Evolutionary conservation across 2,113 vertebrate species (phyloP), one percentile per base, ranked within the genome.

Genomic region (Condylura cristata): DNA sequence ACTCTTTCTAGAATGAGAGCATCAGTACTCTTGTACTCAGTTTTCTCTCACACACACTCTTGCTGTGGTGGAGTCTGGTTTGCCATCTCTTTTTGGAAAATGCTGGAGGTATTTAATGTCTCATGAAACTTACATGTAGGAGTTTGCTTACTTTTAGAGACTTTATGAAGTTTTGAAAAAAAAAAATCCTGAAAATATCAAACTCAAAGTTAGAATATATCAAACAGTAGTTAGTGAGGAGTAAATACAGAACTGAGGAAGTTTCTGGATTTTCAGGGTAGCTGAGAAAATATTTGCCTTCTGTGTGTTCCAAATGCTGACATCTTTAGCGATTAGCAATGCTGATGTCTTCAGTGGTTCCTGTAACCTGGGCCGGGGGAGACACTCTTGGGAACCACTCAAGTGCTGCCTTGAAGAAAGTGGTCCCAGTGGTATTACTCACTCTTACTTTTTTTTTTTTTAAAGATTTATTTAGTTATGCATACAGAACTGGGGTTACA

Each of bases 21-120:
- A 17, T 9, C 26, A 16, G 39, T 8, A 48, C 28, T 12, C 5
- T 41, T 46, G 28, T 48, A 24, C 46, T 84, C 58, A 24, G 66
- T 79, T 58, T 80, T 39, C 32, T n/a, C 53, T 58, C 30, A 20
- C 11, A 37, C 5, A 18, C 26, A 76, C 30, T 56, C 58, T 48
- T 20, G 32, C 0, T 2, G 2, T 24, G 37, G 17, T 17, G 26
- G 11, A 8, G 0, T 1, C 2, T 30, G 39, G 13, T 63, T 51
- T 72, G 53, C 60, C 61, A 8, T 0, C 12, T 71, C 17, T 28
- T 28, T 85, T 56, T 8, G 24, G 30, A 68, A 63, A 60, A 72
- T 37, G n/a, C n/a, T n/a, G 92, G 30, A 66, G 48, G 56, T 34
- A 16, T 53, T 80, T 51, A 81, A 28, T 24, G 34, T 60, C 63